A percentile compares a stretch with the other conserved stretches of the same genome.
Conservation (phyloP, 2,113 vertebrate species). For the Salminus brasiliensis region DNA sequence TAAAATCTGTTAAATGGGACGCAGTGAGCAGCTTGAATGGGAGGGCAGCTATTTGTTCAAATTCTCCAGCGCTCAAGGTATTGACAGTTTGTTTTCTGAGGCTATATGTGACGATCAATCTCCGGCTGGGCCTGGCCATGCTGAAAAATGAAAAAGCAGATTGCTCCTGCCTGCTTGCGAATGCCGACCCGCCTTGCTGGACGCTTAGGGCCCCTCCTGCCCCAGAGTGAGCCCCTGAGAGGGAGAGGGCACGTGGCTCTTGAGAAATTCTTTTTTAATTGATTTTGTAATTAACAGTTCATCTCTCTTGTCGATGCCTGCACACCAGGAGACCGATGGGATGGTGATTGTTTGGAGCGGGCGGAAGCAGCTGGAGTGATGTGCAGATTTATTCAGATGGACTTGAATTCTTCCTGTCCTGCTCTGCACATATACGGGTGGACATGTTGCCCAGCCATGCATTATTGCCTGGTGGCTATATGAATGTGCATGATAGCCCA, state of each 20-base stretch:
- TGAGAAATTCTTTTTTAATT: conserved; percentile 92
- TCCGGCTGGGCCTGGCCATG: conserved; percentile 89
- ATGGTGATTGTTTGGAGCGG: conserved; percentile 75
- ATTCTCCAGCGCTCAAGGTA: conserved; percentile 92
- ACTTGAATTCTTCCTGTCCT: neutral
- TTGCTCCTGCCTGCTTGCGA: conserved; percentile 88
- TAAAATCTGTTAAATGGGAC: conserved; percentile 99
- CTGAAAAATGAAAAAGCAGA: conserved; percentile 93
- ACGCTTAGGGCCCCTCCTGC: conserved; percentile 78
- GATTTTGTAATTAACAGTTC: conserved; percentile 94
- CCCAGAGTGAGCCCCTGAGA: conserved; percentile 87
- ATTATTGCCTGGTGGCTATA: conserved; percentile 1
- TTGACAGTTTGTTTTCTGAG: conserved; percentile 96
- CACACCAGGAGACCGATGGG: conserved; percentile 77
- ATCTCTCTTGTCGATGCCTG: conserved; percentile 82
- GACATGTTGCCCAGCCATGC: neutral
- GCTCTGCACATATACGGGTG: neutral
- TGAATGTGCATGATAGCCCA: neutral
- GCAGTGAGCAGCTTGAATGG: conserved; percentile 91
- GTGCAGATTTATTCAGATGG: conserved; percentile 38
- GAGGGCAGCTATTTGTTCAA: conserved; percentile 93
- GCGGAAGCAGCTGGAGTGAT: conserved; percentile 72
- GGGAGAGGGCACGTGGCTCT: conserved; percentile 80
- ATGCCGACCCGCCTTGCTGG: conserved; percentile 80
- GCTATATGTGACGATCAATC: conserved; percentile 96